Base-by-base conservation (phyloP, 2,797 vertebrate genomes). In the Lagodon rhomboides region DNA sequence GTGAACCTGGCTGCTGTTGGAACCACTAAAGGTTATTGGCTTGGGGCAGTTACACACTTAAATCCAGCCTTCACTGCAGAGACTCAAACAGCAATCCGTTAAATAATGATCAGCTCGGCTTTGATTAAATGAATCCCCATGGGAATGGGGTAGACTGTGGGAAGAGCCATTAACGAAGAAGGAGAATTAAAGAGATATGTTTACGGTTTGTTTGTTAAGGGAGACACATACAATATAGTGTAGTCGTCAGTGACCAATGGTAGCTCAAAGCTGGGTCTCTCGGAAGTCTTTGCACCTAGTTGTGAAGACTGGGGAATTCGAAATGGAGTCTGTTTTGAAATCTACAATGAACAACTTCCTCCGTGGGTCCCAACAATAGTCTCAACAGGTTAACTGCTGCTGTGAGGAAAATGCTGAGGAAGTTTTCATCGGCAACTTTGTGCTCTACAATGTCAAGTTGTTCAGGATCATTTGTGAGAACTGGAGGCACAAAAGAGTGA, bases 401-500 rank as follows among this genome's bases (percentile, higher is more conserved):
- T 38, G 34, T 38, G 34, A 38, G 30, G 30, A 30, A 30, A 30
- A 30, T 30, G 30, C 30, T 30, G 30, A 30, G 34, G 34, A 38
- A 9, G 34, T 38, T 38, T 38, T 38, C 34, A 38, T 1, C 34
- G 10, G 34, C 34, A 38, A 38, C 43, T 44, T 15, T 44, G 50
- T 50, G 18, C 17, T 20, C 47, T 20, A 17, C 16, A 18, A 8
- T 9, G 55, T 56, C 16, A 18, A 1, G 8, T 58, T 44, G 17
- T 56, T 64, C 17, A 74, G 12, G 23, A 59, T 58, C 49, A 68
- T 79, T 17, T 64, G 20, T 53, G 23, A 68, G 34, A 49, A 15
- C 16, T 47, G 34, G 16, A 67, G 34, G 43, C 17, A 51, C 23
- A 15, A 22, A 13, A 43, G 34, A 38, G 34, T 38, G 34, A 38